phyloP scores from a whole-genome alignment of 2,888 invertebrate species.

The Tetragonula carbonaria region DNA sequence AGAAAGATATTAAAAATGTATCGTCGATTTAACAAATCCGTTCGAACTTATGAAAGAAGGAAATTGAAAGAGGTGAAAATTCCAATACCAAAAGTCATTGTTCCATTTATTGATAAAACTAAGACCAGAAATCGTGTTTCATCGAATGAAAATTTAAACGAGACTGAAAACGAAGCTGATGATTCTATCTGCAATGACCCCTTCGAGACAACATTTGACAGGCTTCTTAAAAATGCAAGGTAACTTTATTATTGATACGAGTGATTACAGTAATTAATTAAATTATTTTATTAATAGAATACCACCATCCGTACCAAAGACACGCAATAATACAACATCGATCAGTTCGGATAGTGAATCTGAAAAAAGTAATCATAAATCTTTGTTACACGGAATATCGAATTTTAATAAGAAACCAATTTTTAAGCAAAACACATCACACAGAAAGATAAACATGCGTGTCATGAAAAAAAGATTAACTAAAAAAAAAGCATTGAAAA shows the following conservation, averaged over 20 bases:
- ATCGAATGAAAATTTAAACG: not conserved
- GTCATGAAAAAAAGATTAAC: not conserved
- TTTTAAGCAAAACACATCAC: not conserved
- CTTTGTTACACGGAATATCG: not conserved
- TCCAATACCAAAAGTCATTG: conserved; percentile 10
- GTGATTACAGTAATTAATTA: not conserved
- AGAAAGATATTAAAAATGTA: conserved; percentile 19
- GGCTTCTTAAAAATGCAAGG: conserved; percentile 68
- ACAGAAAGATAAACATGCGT: not conserved
- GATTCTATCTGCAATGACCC: conserved; percentile 62
- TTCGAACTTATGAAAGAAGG: conserved; percentile 64
- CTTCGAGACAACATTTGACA: conserved; percentile 79
- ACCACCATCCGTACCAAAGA: not conserved
- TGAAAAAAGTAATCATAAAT: not conserved
- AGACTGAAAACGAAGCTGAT: not conserved
- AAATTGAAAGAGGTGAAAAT: conserved; percentile 10
- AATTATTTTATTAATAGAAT: conserved; percentile 18
- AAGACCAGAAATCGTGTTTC: not conserved
- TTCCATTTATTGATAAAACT: not conserved
- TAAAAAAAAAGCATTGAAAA: not conserved
- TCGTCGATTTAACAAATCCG: conserved; percentile 27
- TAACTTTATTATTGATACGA: conserved; percentile 53
- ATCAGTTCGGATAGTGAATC: conserved; percentile 13
- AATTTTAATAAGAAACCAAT: not conserved
- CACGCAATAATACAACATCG: not conserved